Evolutionary conservation across 1,140 invertebrate species (phyloP).

Genomic region (Venturia canescens): DNA sequence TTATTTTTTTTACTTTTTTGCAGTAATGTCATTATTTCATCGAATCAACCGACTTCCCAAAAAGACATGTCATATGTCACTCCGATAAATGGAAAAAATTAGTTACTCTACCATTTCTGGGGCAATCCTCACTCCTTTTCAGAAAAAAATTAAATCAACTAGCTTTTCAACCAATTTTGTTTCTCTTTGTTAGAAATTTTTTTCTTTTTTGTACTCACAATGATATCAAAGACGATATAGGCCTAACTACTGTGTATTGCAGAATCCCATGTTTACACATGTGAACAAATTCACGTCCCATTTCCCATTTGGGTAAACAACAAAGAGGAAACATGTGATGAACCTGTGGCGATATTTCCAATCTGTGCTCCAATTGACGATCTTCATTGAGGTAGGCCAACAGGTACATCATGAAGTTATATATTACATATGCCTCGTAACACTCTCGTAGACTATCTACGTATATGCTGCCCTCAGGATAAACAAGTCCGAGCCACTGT

Average conservation of each 20-base stretch:
- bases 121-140: no score
- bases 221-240: slow-evolving; percentile 91
- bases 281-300: slow-evolving; percentile 94
- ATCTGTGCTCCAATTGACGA: slow-evolving; percentile 86
- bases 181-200: neutral
- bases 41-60: no score
- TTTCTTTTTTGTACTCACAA: slow-evolving; percentile 81
- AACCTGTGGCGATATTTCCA: slow-evolving; percentile 91
- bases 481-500: slow-evolving; percentile 90
- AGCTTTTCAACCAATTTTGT: no score
- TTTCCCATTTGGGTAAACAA: slow-evolving; percentile 90
- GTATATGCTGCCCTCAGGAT: slow-evolving; percentile 92
- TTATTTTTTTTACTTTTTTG: no score
- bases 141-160: no score
- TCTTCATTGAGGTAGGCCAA: slow-evolving; percentile 93
- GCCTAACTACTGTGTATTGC: slow-evolving; percentile 94
- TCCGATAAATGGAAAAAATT: no score
- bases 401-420: slow-evolving; percentile 98
- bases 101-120: no score
- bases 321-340: slow-evolving; percentile 91
- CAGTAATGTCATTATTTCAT: no score
- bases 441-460: slow-evolving; percentile 95
- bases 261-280: slow-evolving; percentile 97
- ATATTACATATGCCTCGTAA: slow-evolving; percentile 98
- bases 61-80: no score